Conservation (phyloP, 2,113 vertebrate genomes). For the Hydrolagus affinis region DNA sequence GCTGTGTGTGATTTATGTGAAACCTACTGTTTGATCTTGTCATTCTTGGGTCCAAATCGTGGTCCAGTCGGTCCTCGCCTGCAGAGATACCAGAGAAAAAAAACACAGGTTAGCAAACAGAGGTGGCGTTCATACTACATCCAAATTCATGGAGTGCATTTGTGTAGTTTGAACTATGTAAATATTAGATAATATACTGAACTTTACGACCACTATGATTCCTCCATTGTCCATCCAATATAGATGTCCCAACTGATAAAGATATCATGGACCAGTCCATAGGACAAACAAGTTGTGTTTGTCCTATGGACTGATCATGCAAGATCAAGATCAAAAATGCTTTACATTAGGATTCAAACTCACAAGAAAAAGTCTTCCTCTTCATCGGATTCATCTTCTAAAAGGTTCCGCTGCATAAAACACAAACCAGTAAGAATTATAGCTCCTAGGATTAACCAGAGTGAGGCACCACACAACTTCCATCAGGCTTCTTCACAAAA, state of each 20-base stretch:
- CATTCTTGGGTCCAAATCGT: constrained; percentile 85
- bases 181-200: too few species aligned
- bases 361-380: constrained; percentile 97
- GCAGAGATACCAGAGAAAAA: constrained; percentile 37
- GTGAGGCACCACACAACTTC: not conserved
- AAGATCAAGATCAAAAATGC: too few species aligned
- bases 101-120: not conserved
- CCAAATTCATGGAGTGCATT: too few species aligned
- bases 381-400: constrained; percentile 96
- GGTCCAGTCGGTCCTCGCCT: constrained; percentile 89
- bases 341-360: too few species aligned
- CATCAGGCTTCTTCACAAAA: not conserved
- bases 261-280: too few species aligned
- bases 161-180: too few species aligned
- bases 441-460: not conserved
- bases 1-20: not conserved
- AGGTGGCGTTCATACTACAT: too few species aligned
- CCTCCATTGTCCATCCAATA: too few species aligned
- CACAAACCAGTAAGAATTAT: constrained; percentile 33
- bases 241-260: too few species aligned
- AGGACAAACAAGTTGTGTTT: too few species aligned
- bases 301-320: too few species aligned
- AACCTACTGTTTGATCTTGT: constrained; percentile 96
- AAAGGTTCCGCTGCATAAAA: constrained; percentile 78
- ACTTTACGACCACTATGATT: too few species aligned